Base-by-base conservation (phyloP, 2,797 vertebrate species). In the Benthosema pterotum region DNA sequence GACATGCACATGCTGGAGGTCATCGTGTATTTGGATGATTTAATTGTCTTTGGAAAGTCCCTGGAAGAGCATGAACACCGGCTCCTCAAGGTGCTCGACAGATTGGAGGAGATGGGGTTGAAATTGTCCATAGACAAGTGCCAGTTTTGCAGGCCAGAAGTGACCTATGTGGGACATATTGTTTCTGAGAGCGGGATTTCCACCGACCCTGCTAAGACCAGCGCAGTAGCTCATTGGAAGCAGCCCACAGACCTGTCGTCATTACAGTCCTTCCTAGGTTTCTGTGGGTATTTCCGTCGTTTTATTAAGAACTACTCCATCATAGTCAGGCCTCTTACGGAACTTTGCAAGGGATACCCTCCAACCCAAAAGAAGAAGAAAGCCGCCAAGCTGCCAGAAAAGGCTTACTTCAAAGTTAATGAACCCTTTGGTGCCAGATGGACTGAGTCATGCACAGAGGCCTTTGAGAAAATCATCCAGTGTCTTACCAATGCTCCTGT, bases 1-100 rank as follows among this genome's bases (percentile, higher is more conserved):
- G 52, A 64, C 16, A 64, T 64, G 62, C 11, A 64, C 18, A 19
- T 64, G 4, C 52, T 64, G 3, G 25, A 55, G 14, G 62, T 64
- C 7, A 17, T 56, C 1, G 54, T 56, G 9, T 42, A 56, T 5
- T 13, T 56, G 15, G 54, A 25, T 25, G 51, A 52, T 4, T 17
- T 28, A 0, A 52, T 52, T 7, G 51, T 52, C 0, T 52, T 52
- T 7, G 19, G 19, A 0, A 45, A 46, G 4, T 50, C 56, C 12
- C 5, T 58, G 13, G 56, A 58, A 22, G 42, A 58, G 42, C 42
- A 58, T 14, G 42, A 58, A 19, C 7, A 46, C 11, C 0, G 56
- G 0, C 56, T 58, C 56, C 13, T 58, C 38, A 58, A 58, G 18
- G 19, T 60, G 0, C 18, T 60, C 2, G 19, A 60, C 57, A 7